Evolutionary conservation across 2,888 invertebrate species (phyloP), one percentile per base, ranked within the genome.

Genomic region (Himalopsyche kuldschensis): DNA sequence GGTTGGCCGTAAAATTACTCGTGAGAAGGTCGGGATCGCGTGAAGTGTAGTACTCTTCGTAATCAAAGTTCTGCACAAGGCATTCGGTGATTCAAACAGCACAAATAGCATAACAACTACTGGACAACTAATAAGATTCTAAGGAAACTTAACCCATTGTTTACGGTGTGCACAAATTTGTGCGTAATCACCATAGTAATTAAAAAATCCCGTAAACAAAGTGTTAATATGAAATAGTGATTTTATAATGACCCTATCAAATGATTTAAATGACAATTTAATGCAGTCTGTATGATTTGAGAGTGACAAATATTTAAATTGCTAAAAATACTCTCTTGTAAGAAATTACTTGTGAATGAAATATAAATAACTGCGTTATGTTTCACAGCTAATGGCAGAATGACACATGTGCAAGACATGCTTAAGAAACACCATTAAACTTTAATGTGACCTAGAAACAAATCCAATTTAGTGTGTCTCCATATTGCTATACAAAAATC

Each of bases 31-130:
- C 97, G 90, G 97, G 96, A 93, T 99, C 99, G 89, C 97, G 97
- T 88, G 97, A 97, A 91, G 97, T 96, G 95, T 99, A 99, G 94
- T 98, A 98, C 90, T 98, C 96, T 90, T 97, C 96, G 90, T 94
- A 94, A 93, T 96, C 96, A 93, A 96, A 95, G 91, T 96, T 96
- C 97, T 97, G 94, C 87, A 90, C 90, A 89, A 80, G 81, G 79
- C 76, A 84, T 84, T 84, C 46, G 20, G 48, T 69, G 79, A 76
- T 31, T 81, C 83, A 84, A 83, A 81, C 81, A 78, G 35, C 78
- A 83, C 80, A 81, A 63, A 32, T 78, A 78, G 31, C 77, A 81
- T 77, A 55, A 55, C 75, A 11, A 31, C 20, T 55, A 55, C 5
- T 10, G 20, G 55, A 55, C 20, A n/a, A 55, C 55, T 55, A 55